Base-by-base conservation (phyloP, 2,888 invertebrate genomes). In the Eupithecia dodoneata region DNA sequence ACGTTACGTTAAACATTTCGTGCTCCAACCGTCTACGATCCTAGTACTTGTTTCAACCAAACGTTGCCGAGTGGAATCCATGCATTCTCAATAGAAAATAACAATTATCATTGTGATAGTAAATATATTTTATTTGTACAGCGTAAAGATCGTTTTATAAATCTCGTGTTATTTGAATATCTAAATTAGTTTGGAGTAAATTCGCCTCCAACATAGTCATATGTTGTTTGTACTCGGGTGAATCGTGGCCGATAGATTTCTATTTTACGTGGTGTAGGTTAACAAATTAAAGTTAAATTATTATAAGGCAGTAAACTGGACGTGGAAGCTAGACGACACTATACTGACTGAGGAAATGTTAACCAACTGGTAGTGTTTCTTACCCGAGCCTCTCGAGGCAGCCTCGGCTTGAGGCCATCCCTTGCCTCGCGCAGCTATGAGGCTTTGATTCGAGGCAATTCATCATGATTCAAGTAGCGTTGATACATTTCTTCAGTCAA, bases 221-320 rank as follows among this genome's bases (percentile, higher is more conserved):
- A 77, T 73, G 71, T 76, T 67, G 12, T 74, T 66, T 71, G 74
- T 71, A 76, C 42, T 69, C 47, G 59, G 74, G 74, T 74, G 69
- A 49, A 67, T 78, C 67, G 78, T 69, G 70, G 70, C 75, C 67
- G 72, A 47, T 74, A 76, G 74, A 70, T 78, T 73, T 76, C 72
- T 81, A 79, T 80, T 77, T 76, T 78, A 78, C 76, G 83, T 84
- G 84, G 85, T 79, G 83, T 85, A 85, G 85, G 82, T 81, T 84
- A 83, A 84, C 83, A 82, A 83, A 85, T 82, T 84, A 80, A 81
- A 81, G 49, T 76, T 76, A 78, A 76, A 73, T 79, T 66, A 65
- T 65, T 72, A 66, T 79, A 77, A 77, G 75, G 65, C 77, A 72
- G 71, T 72, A 73, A 78, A 59, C 55, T 71, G 42, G 73, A 78